Conservation (phyloP, 2,888 invertebrate genomes). For the Cataglyphis cursor region DNA sequence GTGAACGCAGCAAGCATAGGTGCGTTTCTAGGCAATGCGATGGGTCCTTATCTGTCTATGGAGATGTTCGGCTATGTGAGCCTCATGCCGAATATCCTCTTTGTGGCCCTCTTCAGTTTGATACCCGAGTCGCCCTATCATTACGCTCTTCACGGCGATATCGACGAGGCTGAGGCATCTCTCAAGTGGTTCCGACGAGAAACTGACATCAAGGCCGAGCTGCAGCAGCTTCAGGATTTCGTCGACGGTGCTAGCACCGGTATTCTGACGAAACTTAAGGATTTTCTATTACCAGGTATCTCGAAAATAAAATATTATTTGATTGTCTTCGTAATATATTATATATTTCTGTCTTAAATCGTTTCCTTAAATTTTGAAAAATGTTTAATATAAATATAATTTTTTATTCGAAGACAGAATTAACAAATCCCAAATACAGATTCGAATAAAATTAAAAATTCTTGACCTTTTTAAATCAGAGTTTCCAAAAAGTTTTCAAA, state of each 20-base stretch:
- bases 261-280: constrained; percentile 73
- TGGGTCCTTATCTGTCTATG: constrained; percentile 85
- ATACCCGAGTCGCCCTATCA: constrained; percentile 85
- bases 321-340: not conserved
- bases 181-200: constrained; percentile 82
- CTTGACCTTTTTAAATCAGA: not conserved
- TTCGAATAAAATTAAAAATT: not conserved
- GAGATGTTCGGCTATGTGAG: constrained; percentile 80
- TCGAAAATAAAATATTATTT: not conserved
- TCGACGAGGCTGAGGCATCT: constrained; percentile 82
- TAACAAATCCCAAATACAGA: not conserved
- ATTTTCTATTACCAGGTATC: constrained; percentile 77
- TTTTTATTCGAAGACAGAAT: not conserved
- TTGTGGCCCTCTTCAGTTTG: constrained; percentile 80
- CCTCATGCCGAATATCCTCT: constrained; percentile 79
- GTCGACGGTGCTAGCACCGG: constrained; percentile 78
- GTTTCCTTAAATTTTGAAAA: not conserved
- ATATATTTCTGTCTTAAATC: not conserved
- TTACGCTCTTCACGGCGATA: constrained; percentile 78
- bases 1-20: constrained; percentile 81
- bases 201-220: constrained; percentile 80
- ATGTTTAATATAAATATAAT: not conserved
- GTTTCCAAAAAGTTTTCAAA: not conserved
- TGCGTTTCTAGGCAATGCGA: constrained; percentile 82
- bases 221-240: constrained; percentile 81